Evolutionary conservation across 2,888 invertebrate species (phyloP).

Genomic region (Campaea margaritaria): DNA sequence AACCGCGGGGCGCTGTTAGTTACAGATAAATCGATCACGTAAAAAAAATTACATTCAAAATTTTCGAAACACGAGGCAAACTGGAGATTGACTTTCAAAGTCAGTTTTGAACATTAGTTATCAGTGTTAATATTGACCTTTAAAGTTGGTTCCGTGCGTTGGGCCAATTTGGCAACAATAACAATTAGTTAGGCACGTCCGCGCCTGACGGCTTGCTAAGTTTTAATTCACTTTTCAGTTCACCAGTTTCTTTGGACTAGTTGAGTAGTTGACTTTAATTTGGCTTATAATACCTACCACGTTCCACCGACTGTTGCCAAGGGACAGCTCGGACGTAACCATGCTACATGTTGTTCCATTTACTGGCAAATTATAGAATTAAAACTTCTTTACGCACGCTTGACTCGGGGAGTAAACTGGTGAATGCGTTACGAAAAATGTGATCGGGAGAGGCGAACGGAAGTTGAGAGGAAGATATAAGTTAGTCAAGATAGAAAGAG

Average conservation of each 20-base stretch:
- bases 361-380: no score
- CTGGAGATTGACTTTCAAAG: background rate
- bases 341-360: no score
- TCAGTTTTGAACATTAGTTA: background rate
- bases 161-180: slow-evolving; percentile 47
- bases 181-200: slow-evolving; percentile 45
- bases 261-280: slow-evolving; percentile 12
- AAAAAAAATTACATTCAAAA: background rate
- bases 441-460: no score
- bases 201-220: slow-evolving; percentile 38
- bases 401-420: no score
- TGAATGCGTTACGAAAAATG: no score
- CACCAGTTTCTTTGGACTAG: slow-evolving; percentile 39
- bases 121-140: slow-evolving; percentile 17
- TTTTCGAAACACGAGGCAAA: background rate
- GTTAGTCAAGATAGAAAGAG: no score
- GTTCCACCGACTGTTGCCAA: background rate
- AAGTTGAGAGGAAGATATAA: no score
- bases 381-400: no score
- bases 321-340: background rate
- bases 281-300: slow-evolving; percentile 17
- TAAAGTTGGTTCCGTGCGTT: slow-evolving; percentile 40
- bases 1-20: no score
- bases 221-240: slow-evolving; percentile 53
- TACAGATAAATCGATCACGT: no score